A percentile compares a stretch with the other conserved stretches of the same genome.
phyloP scores from a whole-genome alignment of 2,888 invertebrate species.

The Acrobasis repandana region DNA sequence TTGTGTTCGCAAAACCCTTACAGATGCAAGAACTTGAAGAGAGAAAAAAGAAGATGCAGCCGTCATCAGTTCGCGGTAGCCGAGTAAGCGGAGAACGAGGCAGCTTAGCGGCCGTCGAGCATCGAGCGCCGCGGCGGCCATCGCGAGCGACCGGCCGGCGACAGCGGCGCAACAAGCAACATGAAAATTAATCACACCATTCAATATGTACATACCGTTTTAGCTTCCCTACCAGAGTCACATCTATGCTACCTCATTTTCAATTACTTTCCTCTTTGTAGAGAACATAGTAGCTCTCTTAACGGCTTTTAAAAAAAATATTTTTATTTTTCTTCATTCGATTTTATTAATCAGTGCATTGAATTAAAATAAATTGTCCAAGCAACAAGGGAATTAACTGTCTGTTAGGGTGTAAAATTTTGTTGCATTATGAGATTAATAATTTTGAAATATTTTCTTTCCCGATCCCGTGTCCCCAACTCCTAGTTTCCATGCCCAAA shows the following conservation, averaged over 20 bases:
- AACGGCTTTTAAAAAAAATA: slow-evolving; percentile 56
- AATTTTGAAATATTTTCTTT: slow-evolving; percentile 63
- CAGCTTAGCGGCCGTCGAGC: slow-evolving; percentile 37
- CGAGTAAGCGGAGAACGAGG: slow-evolving; percentile 43
- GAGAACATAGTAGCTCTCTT: slow-evolving; percentile 49
- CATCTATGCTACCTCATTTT: slow-evolving; percentile 42
- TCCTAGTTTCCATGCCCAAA: slow-evolving; percentile 96
- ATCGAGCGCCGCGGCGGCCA: slow-evolving; percentile 38
- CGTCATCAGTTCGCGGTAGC: slow-evolving; percentile 38
- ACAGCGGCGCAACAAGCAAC: slow-evolving; percentile 36
- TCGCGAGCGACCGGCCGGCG: slow-evolving; percentile 33
- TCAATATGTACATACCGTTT: slow-evolving; percentile 46
- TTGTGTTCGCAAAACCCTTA: slow-evolving; percentile 81
- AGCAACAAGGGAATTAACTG: slow-evolving; percentile 24
- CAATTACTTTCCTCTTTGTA: not conserved
- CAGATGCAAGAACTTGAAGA: slow-evolving; percentile 75
- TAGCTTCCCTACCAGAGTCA: slow-evolving; percentile 77
- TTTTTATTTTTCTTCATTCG: slow-evolving; percentile 36
- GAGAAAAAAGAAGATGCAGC: slow-evolving; percentile 49
- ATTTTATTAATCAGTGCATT: slow-evolving; percentile 18
- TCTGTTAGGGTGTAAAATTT: slow-evolving; percentile 46
- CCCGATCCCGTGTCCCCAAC: slow-evolving; percentile 66
- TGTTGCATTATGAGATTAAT: slow-evolving; percentile 43
- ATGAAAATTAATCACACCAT: slow-evolving; percentile 54
- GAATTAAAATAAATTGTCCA: slow-evolving; percentile 5